phyloP scores from a whole-genome alignment of 2,797 vertebrate species.

The Rhinogobio ventralis region DNA sequence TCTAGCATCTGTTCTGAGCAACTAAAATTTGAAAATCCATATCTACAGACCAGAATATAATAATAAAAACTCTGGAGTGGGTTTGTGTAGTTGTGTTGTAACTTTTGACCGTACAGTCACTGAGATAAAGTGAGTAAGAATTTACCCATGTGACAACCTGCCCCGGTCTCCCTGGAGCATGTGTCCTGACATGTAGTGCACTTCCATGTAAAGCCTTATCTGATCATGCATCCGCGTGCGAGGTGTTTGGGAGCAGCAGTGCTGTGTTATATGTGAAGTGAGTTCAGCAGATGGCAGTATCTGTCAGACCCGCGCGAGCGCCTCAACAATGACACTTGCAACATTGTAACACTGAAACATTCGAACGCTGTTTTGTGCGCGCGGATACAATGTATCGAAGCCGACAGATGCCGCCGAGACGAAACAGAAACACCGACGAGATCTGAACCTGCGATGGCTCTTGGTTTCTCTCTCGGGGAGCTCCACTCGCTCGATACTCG shows the following conservation, averaged over 20 bases:
- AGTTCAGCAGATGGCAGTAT: conserved; percentile 64
- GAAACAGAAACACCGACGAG: conserved; percentile 21
- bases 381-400: conserved; percentile 46
- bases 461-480: conserved; percentile 31
- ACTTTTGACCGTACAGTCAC: background rate
- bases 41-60: too few relatives aligned
- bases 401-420: conserved; percentile 20
- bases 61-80: background rate
- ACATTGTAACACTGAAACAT: conserved; percentile 43
- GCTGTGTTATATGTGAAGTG: background rate
- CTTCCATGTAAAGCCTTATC: conserved; percentile 20
- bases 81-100: background rate
- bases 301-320: conserved; percentile 47
- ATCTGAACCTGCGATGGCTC: conserved; percentile 45
- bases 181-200: background rate
- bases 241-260: background rate
- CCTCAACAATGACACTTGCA: conserved; percentile 61
- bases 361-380: background rate
- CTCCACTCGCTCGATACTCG: conserved; percentile 34
- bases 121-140: background rate
- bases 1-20: background rate
- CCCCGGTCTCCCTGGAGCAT: background rate
- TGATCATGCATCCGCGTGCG: too few relatives aligned
- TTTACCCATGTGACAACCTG: background rate
- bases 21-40: too few relatives aligned